Evolutionary conservation across 2,113 vertebrate genomes (phyloP).

Genomic region (Phoenicopterus ruber): DNA sequence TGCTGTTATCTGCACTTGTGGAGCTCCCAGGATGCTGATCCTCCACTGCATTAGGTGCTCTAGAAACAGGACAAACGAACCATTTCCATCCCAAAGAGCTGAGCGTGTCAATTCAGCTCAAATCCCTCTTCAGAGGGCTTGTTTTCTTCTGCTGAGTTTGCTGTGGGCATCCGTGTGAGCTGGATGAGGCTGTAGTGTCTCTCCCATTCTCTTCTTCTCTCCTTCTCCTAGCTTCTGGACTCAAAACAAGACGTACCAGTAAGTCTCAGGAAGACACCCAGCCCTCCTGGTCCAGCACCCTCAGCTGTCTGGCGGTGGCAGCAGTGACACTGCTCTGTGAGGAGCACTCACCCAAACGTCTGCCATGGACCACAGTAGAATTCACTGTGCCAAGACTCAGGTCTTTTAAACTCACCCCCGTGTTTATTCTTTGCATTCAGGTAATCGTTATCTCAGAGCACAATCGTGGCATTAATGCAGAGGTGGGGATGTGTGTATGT

Average conservation of each 20-base stretch:
- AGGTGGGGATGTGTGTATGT: not conserved
- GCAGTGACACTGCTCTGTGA: not conserved
- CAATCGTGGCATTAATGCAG: not conserved
- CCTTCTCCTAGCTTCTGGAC: not conserved
- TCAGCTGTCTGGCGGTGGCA: not conserved
- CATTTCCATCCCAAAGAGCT: not conserved
- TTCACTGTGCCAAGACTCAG: not conserved
- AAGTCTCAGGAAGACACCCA: not conserved
- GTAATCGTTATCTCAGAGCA: not conserved
- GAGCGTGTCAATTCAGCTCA: rapidly evolving
- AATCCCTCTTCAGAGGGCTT: not conserved
- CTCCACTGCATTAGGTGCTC: not conserved
- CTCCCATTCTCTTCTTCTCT: not conserved
- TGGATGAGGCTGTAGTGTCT: not conserved
- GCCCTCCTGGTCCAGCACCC: not conserved
- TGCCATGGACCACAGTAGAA: not conserved
- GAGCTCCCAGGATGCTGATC: not conserved
- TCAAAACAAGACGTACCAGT: not conserved
- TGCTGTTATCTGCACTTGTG: not conserved
- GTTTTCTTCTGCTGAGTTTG: not conserved
- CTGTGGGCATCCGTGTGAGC: not conserved
- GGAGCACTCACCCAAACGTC: not conserved
- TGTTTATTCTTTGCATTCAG: not conserved
- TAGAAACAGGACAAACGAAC: not conserved
- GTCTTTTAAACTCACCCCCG: not conserved